phyloP scores from a whole-genome alignment of 2,113 vertebrate species.

The Ibidorhyncha struthersii region DNA sequence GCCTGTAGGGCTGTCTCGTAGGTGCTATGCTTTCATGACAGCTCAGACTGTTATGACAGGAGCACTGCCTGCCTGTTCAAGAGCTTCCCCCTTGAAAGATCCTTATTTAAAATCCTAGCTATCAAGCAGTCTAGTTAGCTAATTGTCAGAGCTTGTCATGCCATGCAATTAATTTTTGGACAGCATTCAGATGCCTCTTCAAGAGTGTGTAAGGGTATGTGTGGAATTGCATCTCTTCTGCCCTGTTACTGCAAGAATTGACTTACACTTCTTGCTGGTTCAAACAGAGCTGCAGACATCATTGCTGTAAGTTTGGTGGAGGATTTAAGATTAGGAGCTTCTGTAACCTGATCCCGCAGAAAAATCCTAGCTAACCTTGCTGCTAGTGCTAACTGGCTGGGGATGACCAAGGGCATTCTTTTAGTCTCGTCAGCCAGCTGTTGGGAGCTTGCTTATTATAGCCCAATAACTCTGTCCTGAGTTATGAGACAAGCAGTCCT shows the following conservation, averaged over 20 bases:
- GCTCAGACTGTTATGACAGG: background rate
- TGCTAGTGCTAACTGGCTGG: background rate
- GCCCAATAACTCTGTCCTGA: background rate
- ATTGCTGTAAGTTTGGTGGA: background rate
- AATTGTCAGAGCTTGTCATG: constrained; percentile 31
- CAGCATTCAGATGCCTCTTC: constrained; percentile 14
- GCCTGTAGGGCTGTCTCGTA: background rate
- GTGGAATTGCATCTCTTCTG: background rate
- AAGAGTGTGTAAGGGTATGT: background rate
- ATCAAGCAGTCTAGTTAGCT: background rate
- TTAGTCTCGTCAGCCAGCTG: background rate
- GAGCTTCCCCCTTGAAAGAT: background rate
- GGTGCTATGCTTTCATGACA: background rate
- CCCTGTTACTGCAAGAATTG: background rate
- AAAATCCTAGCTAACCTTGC: background rate
- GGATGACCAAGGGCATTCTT: background rate
- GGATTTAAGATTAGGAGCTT: background rate
- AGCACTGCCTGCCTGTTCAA: background rate
- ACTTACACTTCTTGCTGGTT: background rate
- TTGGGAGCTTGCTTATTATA: background rate
- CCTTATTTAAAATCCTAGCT: constrained; percentile 5
- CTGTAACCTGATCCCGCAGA: background rate
- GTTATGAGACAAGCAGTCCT: background rate
- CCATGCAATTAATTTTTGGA: constrained; percentile 32
- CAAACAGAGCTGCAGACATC: background rate